Evolutionary conservation across 2,888 invertebrate genomes (phyloP).

Genomic region (Aethes cnicana): DNA sequence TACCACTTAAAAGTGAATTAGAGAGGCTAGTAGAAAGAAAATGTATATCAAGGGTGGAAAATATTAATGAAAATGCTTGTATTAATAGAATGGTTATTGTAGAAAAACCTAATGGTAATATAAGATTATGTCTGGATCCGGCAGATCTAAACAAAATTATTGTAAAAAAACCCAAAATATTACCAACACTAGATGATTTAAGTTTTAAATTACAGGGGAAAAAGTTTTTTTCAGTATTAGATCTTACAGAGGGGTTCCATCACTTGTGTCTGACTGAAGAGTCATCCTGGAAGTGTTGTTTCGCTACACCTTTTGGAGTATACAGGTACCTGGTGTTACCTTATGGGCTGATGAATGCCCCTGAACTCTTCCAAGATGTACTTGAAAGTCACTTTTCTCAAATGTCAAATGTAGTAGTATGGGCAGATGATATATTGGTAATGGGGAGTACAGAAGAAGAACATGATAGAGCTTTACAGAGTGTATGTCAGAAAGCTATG

Average conservation of each 20-base stretch:
- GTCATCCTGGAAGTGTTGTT: constrained; percentile 5
- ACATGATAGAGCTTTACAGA: not conserved
- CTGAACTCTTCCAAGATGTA: constrained; percentile 2
- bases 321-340: not conserved
- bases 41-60: constrained; percentile 31
- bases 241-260: constrained; percentile 34
- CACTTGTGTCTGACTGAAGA: constrained; percentile 12
- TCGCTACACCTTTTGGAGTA: constrained; percentile 1
- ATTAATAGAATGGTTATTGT: constrained; percentile 31
- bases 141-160: constrained; percentile 32
- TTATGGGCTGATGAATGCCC: constrained; percentile 2
- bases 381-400: not conserved
- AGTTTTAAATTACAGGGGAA: constrained; percentile 28
- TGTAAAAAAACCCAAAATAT: constrained; percentile 32
- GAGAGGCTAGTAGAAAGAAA: constrained; percentile 23
- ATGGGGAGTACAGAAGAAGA: not conserved
- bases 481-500: constrained; percentile 19
- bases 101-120: constrained; percentile 23
- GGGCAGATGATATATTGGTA: not conserved
- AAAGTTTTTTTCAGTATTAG: constrained; percentile 32
- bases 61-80: constrained; percentile 31
- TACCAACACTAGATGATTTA: constrained; percentile 31
- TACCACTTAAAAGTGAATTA: constrained; percentile 23
- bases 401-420: not conserved
- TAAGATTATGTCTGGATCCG: constrained; percentile 23